Evolutionary conservation across 2,888 invertebrate genomes (phyloP), one percentile per base, ranked within the genome.

Genomic region (Lathronympha strigana): DNA sequence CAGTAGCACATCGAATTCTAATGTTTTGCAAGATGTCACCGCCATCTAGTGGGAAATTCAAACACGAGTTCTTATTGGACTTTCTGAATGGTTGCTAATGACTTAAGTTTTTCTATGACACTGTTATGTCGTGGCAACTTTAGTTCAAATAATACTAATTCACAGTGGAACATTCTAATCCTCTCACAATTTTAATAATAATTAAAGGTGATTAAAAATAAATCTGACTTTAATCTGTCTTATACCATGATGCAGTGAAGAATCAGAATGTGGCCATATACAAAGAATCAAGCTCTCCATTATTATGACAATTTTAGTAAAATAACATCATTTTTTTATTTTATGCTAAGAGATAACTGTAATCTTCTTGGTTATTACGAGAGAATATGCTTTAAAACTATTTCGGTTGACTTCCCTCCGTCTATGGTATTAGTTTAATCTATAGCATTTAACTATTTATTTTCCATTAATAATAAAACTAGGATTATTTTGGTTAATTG

Each of bases 361-460:
- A 47, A 54, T 47, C 33, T 21, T 45, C 43, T 55, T 40, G 21
- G 36, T 45, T 61, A 66, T 66, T 66, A 25, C 70, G 76, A 70
- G 76, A 70, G 47, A 73, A 74, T 76, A 78, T 57, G 78, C 77
- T 80, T 79, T 77, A 77, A 80, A 58, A 50, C 63, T 74, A 68
- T 71, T 78, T 80, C 69, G 73, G 73, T 81, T 80, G 75, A 72
- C 77, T 79, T 85, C 89, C 87, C 88, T 88, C 88, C 87, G 87
- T 84, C 79, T 76, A 74, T 76, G 69, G 74, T 79, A 76, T 53
- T 71, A 57, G 68, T 67, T 83, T 83, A 85, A 79, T 81, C 62
- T 62, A 36, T 53, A 55, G 63, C 47, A 40, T 68, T 57, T 82
- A 76, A 79, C 70, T 89, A 90, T 90, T 89, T 90, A 90, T 90